Percentiles rank a stretch among this genome's conserved stretches.
Evolutionary conservation across 2,888 invertebrate genomes (phyloP).

Genomic region (Apamea monoglypha): DNA sequence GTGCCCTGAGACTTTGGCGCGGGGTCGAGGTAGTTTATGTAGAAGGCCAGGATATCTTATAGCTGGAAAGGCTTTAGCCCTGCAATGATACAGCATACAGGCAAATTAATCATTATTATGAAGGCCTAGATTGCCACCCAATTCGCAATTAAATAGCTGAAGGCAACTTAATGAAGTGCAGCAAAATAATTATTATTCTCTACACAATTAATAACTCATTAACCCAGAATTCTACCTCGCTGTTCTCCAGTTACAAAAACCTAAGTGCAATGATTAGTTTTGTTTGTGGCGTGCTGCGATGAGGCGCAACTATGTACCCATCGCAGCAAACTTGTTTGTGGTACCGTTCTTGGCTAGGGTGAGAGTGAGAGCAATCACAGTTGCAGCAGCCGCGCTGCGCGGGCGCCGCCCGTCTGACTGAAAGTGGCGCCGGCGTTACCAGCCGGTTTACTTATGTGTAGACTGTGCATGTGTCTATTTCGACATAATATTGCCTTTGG

Average conservation of each 20-base stretch:
- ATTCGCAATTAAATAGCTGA: background rate
- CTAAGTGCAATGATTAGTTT: slow-evolving; percentile 29
- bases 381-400: slow-evolving; percentile 42
- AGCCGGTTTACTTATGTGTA: slow-evolving; percentile 60
- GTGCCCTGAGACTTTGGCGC: slow-evolving; percentile 20
- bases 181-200: slow-evolving; percentile 13
- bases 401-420: slow-evolving; percentile 53
- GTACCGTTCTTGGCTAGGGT: slow-evolving; percentile 72
- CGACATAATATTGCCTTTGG: slow-evolving; percentile 43
- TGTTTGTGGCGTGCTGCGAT: slow-evolving; percentile 39
- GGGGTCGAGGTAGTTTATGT: slow-evolving; percentile 3
- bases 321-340: slow-evolving; percentile 76
- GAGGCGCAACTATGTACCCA: slow-evolving; percentile 52
- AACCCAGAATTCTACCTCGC: slow-evolving; percentile 16
- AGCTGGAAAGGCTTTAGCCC: background rate
- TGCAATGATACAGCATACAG: background rate
- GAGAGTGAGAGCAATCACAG: slow-evolving; percentile 66
- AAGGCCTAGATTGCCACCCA: background rate
- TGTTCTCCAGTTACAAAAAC: slow-evolving; percentile 34
- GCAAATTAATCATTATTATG: background rate
- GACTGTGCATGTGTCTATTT: slow-evolving; percentile 52
- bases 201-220: slow-evolving; percentile 21
- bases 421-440: slow-evolving; percentile 61
- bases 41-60: background rate
- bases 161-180: background rate